phyloP scores from a whole-genome alignment of 2,888 invertebrate species.

The Leucozona laternaria region DNA sequence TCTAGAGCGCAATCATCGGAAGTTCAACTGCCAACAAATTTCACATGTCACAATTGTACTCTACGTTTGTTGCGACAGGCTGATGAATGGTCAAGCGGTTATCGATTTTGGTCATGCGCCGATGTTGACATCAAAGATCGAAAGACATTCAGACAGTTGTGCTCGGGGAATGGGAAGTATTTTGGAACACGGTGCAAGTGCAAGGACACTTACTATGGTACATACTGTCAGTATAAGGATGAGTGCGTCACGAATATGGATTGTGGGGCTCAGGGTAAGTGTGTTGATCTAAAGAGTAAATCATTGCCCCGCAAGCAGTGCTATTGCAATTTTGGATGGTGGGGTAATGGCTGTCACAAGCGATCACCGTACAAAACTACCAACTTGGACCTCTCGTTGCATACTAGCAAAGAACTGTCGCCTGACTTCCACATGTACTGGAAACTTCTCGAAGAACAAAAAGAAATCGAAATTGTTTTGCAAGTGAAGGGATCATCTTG shows the following conservation, averaged over 20 bases:
- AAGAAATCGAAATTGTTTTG: slow-evolving; percentile 95
- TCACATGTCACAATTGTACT: slow-evolving; percentile 95
- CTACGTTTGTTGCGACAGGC: slow-evolving; percentile 95
- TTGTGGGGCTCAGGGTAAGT: slow-evolving; percentile 94
- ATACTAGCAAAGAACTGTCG: slow-evolving; percentile 89
- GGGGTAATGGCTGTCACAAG: slow-evolving; percentile 92
- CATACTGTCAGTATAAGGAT: slow-evolving; percentile 93
- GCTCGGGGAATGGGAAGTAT: slow-evolving; percentile 93
- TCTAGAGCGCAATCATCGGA: slow-evolving; percentile 92
- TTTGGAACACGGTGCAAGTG: slow-evolving; percentile 92
- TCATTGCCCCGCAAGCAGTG: slow-evolving; percentile 93
- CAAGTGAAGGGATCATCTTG: slow-evolving; percentile 95
- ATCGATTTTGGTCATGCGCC: slow-evolving; percentile 97
- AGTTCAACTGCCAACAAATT: slow-evolving; percentile 91
- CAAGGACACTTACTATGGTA: slow-evolving; percentile 91
- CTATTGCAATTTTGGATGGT: slow-evolving; percentile 95
- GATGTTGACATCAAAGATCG: slow-evolving; percentile 94
- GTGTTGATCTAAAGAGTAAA: slow-evolving; percentile 91
- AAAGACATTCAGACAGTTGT: slow-evolving; percentile 91
- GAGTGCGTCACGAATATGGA: slow-evolving; percentile 94
- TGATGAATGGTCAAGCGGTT: slow-evolving; percentile 93
- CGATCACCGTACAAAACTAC: slow-evolving; percentile 90
- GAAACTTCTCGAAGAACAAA: slow-evolving; percentile 91
- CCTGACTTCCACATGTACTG: slow-evolving; percentile 92
- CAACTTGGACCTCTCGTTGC: slow-evolving; percentile 88